Conservation (phyloP, 2,797 vertebrate species). For the Gadopsis bispinosus region DNA sequence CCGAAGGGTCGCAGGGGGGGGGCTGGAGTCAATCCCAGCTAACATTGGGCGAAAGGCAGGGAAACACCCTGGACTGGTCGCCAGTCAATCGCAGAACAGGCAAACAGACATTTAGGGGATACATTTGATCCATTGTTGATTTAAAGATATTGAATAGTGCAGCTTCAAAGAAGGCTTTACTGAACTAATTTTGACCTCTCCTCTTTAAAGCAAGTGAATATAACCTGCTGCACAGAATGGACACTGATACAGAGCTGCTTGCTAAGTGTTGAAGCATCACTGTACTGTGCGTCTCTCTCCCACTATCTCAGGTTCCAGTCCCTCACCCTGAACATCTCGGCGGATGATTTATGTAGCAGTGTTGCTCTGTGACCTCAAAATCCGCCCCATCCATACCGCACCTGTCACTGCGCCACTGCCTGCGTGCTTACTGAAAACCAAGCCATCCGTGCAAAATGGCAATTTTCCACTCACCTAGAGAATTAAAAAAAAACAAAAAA, state of each 20-base stretch:
- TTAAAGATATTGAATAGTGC: background rate
- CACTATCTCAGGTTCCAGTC: constrained; percentile 43
- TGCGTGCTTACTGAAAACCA: constrained; percentile 73
- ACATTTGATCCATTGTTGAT: background rate
- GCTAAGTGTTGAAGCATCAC: constrained; percentile 1
- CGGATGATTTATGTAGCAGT: constrained; percentile 72
- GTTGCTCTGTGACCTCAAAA: constrained; percentile 74
- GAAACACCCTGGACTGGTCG: no score
- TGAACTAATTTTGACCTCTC: background rate
- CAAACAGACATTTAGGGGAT: no score
- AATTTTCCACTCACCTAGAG: constrained; percentile 75
- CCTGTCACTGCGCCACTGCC: constrained; percentile 72
- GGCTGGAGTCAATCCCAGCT: no score
- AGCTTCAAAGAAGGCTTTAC: background rate
- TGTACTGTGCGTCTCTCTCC: constrained; percentile 13
- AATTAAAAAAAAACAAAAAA: constrained; percentile 44
- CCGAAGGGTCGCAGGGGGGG: no score
- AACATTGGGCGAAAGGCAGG: no score
- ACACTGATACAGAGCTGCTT: background rate
- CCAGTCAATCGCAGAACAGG: no score
- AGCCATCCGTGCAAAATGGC: constrained; percentile 75
- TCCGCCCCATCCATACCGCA: constrained; percentile 77
- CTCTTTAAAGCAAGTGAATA: background rate
- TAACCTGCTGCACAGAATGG: background rate
- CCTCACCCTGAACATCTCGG: constrained; percentile 61